A percentile compares a stretch with the other conserved stretches of the same genome.
phyloP scores from a whole-genome alignment of 1,140 invertebrate species.

The Drosophila grimshawi region DNA sequence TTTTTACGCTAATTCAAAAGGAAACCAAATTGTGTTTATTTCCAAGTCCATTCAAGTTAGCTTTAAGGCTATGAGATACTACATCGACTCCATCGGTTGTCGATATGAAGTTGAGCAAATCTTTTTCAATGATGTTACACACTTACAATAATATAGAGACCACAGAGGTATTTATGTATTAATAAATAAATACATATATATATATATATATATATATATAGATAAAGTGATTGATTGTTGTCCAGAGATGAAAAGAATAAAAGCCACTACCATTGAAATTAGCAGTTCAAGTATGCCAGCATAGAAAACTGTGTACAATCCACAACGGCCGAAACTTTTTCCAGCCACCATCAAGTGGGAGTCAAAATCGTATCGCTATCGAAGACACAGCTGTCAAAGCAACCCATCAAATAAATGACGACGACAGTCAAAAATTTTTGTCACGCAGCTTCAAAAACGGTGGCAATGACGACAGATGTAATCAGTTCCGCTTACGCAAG shows the following conservation, averaged over 20 bases:
- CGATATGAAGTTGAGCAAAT: too few relatives aligned
- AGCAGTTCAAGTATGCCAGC: constrained; percentile 58
- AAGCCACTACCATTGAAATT: constrained; percentile 53
- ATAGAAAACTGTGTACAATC: constrained; percentile 3
- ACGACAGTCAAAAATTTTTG: constrained; percentile 64
- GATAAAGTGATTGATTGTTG: constrained; percentile 66
- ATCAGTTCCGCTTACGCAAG: constrained; percentile 81
- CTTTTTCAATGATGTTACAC: too few relatives aligned
- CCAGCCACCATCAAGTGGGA: constrained; percentile 34
- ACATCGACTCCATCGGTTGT: too few relatives aligned
- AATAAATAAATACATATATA: constrained; percentile 1
- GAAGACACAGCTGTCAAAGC: constrained; percentile 69
- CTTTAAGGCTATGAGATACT: neutral
- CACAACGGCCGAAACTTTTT: constrained; percentile 8
- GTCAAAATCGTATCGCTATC: constrained; percentile 31
- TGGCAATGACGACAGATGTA: constrained; percentile 66
- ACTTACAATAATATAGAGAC: neutral
- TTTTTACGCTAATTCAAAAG: neutral
- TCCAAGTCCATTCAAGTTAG: neutral
- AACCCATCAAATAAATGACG: constrained; percentile 77
- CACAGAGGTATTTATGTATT: constrained; percentile 14
- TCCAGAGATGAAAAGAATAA: constrained; percentile 26
- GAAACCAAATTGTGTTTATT: neutral
- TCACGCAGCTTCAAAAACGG: constrained; percentile 63
- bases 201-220: neutral